phyloP scores from a whole-genome alignment of 2,888 invertebrate genomes.

The Euspilapteryx auroguttella region DNA sequence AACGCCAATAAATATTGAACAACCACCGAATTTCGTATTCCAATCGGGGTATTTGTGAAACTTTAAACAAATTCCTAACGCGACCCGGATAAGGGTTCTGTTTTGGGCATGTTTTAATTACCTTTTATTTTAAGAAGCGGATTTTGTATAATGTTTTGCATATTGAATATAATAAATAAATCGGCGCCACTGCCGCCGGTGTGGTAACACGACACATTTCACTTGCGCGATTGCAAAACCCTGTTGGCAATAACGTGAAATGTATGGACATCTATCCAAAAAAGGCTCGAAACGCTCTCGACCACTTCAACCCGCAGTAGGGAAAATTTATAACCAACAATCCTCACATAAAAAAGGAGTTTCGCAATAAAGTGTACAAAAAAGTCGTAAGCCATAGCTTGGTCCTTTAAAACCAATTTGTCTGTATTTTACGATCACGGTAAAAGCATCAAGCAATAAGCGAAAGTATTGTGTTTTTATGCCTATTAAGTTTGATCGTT shows the following conservation, averaged over 20 bases:
- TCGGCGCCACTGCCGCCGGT: slow-evolving; percentile 1
- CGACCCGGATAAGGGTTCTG: no score
- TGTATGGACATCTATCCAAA: slow-evolving; percentile 16
- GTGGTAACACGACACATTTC: slow-evolving; percentile 1
- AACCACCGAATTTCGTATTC: no score
- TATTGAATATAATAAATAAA: no score
- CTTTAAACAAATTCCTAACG: no score
- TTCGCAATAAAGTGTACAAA: slow-evolving; percentile 22
- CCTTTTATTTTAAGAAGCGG: no score
- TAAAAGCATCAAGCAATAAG: slow-evolving; percentile 42
- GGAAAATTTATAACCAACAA: slow-evolving; percentile 13
- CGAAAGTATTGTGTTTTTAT: slow-evolving; percentile 38
- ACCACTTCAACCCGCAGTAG: slow-evolving; percentile 13
- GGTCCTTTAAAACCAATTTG: slow-evolving; percentile 45
- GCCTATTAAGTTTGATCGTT: slow-evolving; percentile 38
- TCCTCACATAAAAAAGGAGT: slow-evolving; percentile 13
- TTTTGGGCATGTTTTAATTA: no score
- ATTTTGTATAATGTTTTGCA: no score
- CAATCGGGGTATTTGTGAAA: no score
- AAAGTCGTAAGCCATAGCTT: slow-evolving; percentile 17
- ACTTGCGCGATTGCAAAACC: slow-evolving; percentile 12
- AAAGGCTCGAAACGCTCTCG: slow-evolving; percentile 13
- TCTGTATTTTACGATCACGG: slow-evolving; percentile 38
- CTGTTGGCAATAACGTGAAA: slow-evolving; percentile 11
- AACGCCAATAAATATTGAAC: neutral